phyloP scores from a whole-genome alignment of 2,888 invertebrate species.

The Dendrolimus houi region DNA sequence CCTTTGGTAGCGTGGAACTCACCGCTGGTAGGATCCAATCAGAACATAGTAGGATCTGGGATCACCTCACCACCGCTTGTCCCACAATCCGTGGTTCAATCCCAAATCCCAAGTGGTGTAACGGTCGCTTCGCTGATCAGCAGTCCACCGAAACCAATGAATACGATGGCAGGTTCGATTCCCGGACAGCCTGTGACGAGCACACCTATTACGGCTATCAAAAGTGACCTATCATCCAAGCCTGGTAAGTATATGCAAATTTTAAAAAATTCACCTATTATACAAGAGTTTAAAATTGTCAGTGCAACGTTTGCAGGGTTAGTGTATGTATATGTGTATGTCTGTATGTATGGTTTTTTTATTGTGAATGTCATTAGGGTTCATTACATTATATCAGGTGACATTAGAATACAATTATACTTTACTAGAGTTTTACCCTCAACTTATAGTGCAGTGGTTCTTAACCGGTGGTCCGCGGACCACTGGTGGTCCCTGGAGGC shows the following conservation, averaged over 20 bases:
- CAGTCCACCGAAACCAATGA: constrained; percentile 44
- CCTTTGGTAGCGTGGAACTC: neutral
- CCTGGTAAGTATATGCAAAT: constrained; percentile 40
- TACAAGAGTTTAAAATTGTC: too few relatives aligned
- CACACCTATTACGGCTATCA: constrained; percentile 53
- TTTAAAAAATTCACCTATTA: neutral
- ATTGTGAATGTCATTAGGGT: too few relatives aligned
- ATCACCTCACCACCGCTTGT: neutral
- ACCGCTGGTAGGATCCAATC: too few relatives aligned
- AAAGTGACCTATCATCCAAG: constrained; percentile 50
- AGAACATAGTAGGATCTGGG: neutral
- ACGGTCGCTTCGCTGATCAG: constrained; percentile 37
- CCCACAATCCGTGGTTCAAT: constrained; percentile 13
- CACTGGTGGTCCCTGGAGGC: too few relatives aligned
- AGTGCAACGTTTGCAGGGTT: too few relatives aligned
- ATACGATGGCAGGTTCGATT: constrained; percentile 24
- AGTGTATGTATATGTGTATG: too few relatives aligned
- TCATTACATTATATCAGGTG: too few relatives aligned
- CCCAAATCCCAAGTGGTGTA: constrained; percentile 30
- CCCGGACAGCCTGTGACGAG: constrained; percentile 54
- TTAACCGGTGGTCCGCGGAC: too few relatives aligned
- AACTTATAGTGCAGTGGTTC: too few relatives aligned
- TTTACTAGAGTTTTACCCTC: too few relatives aligned
- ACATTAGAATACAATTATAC: too few relatives aligned
- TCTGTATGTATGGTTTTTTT: too few relatives aligned